Percentiles rank a stretch among this genome's conserved stretches.
Evolutionary conservation across 2,113 vertebrate genomes (phyloP).

Genomic region (Saccopteryx bilineata): DNA sequence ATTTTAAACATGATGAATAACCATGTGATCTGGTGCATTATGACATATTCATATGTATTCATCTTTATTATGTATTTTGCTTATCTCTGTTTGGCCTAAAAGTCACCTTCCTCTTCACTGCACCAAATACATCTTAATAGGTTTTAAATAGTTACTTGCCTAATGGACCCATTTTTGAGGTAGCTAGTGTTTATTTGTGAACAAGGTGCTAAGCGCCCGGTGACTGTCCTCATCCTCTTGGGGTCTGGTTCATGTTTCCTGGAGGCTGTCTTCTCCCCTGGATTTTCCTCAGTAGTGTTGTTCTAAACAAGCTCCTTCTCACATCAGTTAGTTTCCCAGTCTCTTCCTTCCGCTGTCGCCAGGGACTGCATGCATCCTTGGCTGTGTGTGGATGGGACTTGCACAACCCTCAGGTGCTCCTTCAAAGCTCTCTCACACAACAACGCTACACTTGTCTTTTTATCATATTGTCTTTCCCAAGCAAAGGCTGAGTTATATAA

Average conservation of each 20-base stretch:
- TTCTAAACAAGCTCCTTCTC: neutral
- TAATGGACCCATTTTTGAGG: neutral
- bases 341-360: neutral
- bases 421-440: neutral
- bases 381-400: neutral
- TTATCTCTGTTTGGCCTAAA: neutral
- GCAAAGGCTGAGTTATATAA: neutral
- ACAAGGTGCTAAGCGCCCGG: neutral
- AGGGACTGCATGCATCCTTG: too few relatives aligned
- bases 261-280: neutral
- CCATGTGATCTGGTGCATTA: neutral
- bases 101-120: neutral
- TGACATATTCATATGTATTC: too few relatives aligned
- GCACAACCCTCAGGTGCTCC: neutral
- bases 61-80: neutral
- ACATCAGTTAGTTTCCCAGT: neutral
- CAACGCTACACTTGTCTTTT: neutral
- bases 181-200: neutral
- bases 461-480: neutral
- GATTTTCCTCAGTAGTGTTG: neutral
- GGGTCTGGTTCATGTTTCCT: neutral
- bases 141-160: neutral
- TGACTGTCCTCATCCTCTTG: neutral
- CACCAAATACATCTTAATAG: too few relatives aligned
- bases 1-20: neutral